Conservation (phyloP, 1,140 invertebrate genomes). For the Diplogasteroides magnus region DNA sequence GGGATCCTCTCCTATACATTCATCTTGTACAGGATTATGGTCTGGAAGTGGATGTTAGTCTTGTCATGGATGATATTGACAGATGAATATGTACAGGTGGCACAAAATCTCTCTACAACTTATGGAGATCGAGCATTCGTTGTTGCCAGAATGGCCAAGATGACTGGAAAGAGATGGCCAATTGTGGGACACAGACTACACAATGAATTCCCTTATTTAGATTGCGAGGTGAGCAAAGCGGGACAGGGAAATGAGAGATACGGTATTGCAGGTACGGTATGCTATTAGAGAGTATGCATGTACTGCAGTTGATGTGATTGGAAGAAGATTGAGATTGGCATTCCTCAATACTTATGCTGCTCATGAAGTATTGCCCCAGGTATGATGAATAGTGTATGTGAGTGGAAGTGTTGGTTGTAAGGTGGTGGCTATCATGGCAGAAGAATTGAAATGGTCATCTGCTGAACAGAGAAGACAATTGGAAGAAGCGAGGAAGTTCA, state of each 20-base stretch:
- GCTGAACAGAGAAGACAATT: slow-evolving; percentile 74
- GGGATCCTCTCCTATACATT: slow-evolving; percentile 96
- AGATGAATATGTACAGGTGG: slow-evolving; percentile 69
- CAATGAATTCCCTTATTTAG: slow-evolving; percentile 96
- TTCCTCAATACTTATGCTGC: slow-evolving; percentile 92
- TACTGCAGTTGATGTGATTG: slow-evolving; percentile 91
- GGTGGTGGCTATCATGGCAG: slow-evolving; percentile 88
- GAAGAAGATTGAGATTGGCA: slow-evolving; percentile 79
- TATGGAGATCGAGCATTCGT: slow-evolving; percentile 96
- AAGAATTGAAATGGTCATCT: slow-evolving; percentile 86
- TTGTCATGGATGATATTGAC: not conserved
- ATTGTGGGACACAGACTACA: slow-evolving; percentile 92
- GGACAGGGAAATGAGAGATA: slow-evolving; percentile 3
- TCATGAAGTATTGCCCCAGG: slow-evolving; percentile 78
- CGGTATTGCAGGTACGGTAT: slow-evolving; percentile 73
- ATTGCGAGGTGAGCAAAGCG: slow-evolving; percentile 74
- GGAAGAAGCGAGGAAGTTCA: slow-evolving; percentile 73
- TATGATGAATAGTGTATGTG: not conserved
- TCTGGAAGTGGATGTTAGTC: slow-evolving; percentile 62
- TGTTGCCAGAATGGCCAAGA: slow-evolving; percentile 85
- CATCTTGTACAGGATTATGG: slow-evolving; percentile 79
- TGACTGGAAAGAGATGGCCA: slow-evolving; percentile 90
- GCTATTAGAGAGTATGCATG: slow-evolving; percentile 91
- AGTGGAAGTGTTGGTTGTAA: slow-evolving; percentile 54
- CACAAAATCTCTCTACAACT: slow-evolving; percentile 84